A percentile compares a stretch with the other conserved stretches of the same genome.
phyloP scores from a whole-genome alignment of 2,797 vertebrate species.

The Hydrophis major region DNA sequence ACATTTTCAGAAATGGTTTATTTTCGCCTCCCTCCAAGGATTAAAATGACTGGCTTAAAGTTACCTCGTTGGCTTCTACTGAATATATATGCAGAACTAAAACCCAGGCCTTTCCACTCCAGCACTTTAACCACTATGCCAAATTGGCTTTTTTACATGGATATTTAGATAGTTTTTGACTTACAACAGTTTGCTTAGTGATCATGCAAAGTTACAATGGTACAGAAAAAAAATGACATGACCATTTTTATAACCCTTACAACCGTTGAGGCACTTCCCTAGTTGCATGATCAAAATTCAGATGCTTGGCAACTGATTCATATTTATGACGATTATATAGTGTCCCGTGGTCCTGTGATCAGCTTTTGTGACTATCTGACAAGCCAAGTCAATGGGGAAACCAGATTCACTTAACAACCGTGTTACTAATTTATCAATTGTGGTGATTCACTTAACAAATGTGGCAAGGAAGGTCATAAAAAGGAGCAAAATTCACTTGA shows the following conservation, averaged over 20 bases:
- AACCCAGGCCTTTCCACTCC: neutral
- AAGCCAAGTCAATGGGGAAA: neutral
- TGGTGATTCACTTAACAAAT: neutral
- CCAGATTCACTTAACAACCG: neutral
- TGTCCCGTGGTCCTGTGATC: neutral
- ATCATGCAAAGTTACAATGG: neutral
- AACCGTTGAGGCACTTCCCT: neutral
- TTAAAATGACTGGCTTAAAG: neutral
- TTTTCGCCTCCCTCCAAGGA: neutral
- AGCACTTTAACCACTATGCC: neutral
- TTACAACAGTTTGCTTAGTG: neutral
- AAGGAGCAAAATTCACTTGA: neutral
- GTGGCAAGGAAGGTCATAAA: neutral
- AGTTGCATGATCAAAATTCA: neutral
- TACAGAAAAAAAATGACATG: neutral
- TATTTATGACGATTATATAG: neutral
- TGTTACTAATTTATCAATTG: neutral
- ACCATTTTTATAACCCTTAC: neutral
- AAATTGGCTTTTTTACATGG: neutral
- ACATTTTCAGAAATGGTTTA: neutral
- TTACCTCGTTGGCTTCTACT: neutral
- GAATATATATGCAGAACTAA: neutral
- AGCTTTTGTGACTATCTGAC: neutral
- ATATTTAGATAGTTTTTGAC: neutral
- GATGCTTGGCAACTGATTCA: neutral